Conservation (phyloP, 1,140 invertebrate species). For the Nautilus pompilius region DNA sequence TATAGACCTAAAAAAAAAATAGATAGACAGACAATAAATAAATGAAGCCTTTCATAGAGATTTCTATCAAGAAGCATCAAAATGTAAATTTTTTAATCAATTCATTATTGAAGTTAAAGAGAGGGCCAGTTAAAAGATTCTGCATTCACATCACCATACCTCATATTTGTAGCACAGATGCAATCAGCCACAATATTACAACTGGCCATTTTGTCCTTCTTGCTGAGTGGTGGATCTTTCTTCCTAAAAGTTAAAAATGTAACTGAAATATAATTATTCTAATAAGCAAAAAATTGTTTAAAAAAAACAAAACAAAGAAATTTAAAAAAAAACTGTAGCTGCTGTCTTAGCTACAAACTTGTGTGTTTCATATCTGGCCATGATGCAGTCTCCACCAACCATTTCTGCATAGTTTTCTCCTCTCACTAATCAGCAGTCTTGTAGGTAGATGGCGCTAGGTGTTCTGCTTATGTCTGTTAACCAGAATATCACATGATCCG, state of each 20-base stretch:
- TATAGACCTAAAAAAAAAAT: conserved; percentile 34
- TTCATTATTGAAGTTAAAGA: no score
- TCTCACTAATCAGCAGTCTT: no score
- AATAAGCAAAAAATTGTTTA: neutral
- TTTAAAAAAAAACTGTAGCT: neutral
- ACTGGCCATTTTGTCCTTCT: conserved; percentile 70
- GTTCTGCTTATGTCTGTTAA: no score
- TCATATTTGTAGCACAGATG: conserved; percentile 62
- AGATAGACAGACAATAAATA: conserved; percentile 1
- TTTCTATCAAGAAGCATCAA: no score
- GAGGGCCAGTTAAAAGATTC: neutral
- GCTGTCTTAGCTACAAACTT: neutral
- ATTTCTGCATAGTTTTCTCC: no score
- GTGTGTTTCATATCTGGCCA: no score
- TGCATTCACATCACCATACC: conserved; percentile 31
- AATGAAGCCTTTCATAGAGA: neutral
- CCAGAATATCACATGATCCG: no score
- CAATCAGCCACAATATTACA: conserved; percentile 69
- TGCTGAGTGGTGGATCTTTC: conserved; percentile 59
- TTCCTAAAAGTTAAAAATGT: conserved; percentile 44
- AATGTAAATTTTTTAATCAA: no score
- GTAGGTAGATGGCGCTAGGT: no score
- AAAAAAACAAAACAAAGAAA: neutral
- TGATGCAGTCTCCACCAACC: no score
- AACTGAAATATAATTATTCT: neutral